phyloP scores from a whole-genome alignment of 2,113 vertebrate species.

The Xyrauchen texanus region DNA sequence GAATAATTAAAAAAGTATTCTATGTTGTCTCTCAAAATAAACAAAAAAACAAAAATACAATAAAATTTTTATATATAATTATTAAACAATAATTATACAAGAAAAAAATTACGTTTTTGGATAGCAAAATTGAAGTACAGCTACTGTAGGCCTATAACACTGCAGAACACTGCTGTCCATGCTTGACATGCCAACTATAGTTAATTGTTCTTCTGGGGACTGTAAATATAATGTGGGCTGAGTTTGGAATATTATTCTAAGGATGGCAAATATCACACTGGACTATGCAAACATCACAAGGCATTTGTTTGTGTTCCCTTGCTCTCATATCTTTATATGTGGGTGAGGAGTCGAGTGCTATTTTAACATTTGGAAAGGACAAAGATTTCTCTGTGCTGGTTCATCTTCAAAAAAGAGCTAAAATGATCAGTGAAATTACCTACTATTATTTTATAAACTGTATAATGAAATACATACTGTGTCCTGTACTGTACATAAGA shows the following conservation, averaged over 20 bases:
- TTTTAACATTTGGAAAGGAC: constrained; percentile 19
- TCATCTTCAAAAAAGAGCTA: not conserved
- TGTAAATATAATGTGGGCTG: constrained; percentile 11
- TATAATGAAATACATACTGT: too few relatives aligned
- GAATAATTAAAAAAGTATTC: too few relatives aligned
- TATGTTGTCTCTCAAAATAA: too few relatives aligned
- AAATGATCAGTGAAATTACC: not conserved
- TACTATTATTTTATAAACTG: too few relatives aligned
- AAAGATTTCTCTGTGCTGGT: not conserved
- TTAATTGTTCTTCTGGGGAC: not conserved
- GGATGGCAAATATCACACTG: constrained; percentile 31
- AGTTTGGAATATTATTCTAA: constrained; percentile 41
- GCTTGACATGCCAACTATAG: not conserved
- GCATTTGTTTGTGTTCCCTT: constrained; percentile 6
- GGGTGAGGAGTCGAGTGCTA: constrained; percentile 17
- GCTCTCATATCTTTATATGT: constrained; percentile 1
- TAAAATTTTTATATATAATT: too few relatives aligned
- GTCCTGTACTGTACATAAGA: too few relatives aligned
- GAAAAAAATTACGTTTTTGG: too few relatives aligned
- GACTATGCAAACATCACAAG: constrained; percentile 33
- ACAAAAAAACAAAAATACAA: too few relatives aligned
- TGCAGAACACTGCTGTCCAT: too few relatives aligned
- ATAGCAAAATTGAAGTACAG: too few relatives aligned
- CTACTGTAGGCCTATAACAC: too few relatives aligned
- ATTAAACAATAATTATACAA: too few relatives aligned